Evolutionary conservation across 2,113 vertebrate species (phyloP), one percentile per base, ranked within the genome.

Genomic region (Isichthys henryi): DNA sequence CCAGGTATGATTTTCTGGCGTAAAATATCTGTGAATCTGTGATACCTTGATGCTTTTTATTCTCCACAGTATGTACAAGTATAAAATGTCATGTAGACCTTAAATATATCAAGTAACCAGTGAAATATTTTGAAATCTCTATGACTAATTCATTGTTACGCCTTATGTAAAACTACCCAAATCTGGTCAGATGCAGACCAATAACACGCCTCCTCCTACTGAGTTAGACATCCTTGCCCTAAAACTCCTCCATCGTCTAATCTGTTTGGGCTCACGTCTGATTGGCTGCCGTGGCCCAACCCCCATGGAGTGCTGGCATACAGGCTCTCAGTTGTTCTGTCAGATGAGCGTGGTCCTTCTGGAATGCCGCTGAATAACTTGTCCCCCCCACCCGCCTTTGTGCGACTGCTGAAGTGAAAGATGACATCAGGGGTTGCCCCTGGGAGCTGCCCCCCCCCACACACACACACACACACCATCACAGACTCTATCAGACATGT

Each of bases 341-440:
- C 53, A 50, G 21, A 89, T 95, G 94, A 95, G 94, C 91, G 46
- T 92, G 92, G 90, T 92, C 88, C 92, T 90, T 89, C 15, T 87
- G 70, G 88, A 91, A 91, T 89, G 90, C 49, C 49, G 21, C 45
- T 87, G 48, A 80, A 48, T 89, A 80, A 62, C 88, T 86, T 45
- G 19, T 62, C 87, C 90, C 91, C 39, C 92, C 89, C 88, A 77
- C 74, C 66, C 35, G 66, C 86, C 5, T 50, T n/a, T 31, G 86
- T 31, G 48, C 23, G 45, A 35, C 21, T 50, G 66, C 85, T 48
- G 21, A 19, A n/a, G 92, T 92, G 92, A 92, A 91, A 90, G 90
- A 45, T 2, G 70, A 92, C 91, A 50, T 92, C 88, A 91, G 86
- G 85, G 74, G 86, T 74, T 49, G 83, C 83, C 62, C 56, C n/a